Conservation (phyloP, 2,797 vertebrate genomes). For the Eleutherodactylus coqui region DNA sequence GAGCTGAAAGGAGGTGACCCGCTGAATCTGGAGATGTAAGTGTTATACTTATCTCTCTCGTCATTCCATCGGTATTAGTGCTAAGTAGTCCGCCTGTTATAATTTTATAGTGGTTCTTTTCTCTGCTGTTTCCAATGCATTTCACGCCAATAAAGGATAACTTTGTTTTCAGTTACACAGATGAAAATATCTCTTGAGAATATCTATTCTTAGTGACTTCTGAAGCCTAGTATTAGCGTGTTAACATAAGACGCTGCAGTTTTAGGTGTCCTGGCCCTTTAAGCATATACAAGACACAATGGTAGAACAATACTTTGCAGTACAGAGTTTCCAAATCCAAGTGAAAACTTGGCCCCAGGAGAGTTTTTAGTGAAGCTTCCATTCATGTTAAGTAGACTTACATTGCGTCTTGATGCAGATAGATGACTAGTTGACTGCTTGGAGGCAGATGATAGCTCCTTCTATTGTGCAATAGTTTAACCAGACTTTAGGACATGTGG, state of each 20-base stretch:
- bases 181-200: not conserved
- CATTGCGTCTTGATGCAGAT: conserved; percentile 9
- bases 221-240: not conserved
- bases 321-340: not conserved
- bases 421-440: conserved; percentile 8
- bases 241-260: not conserved
- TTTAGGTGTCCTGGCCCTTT: not conserved
- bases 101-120: too few species aligned
- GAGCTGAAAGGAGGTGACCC: too few species aligned
- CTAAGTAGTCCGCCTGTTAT: too few species aligned
- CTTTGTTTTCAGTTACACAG: too few species aligned
- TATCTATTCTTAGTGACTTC: not conserved
- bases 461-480: conserved; percentile 21
- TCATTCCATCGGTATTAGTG: too few species aligned
- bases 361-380: not conserved
- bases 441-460: not conserved
- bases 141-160: too few species aligned
- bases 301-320: not conserved
- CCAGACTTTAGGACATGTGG: conserved; percentile 30
- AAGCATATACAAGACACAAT: not conserved
- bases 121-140: too few species aligned
- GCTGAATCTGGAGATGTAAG: too few species aligned
- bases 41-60: too few species aligned
- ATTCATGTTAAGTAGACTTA: conserved; percentile 8
- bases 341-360: not conserved